Base-by-base conservation (phyloP, 2,888 invertebrate genomes). In the Theretra japonica region DNA sequence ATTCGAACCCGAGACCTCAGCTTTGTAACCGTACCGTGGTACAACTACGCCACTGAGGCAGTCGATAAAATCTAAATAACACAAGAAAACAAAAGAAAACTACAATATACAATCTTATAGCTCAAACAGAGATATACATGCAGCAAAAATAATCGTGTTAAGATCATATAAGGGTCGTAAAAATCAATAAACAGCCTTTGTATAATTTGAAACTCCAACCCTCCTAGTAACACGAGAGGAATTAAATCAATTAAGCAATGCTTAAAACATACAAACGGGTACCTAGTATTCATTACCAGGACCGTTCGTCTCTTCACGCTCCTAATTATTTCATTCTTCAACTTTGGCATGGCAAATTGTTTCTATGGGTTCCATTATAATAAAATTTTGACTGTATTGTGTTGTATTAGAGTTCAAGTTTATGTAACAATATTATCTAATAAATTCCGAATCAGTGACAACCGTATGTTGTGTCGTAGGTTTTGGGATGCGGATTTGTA, bases 391-490 rank as follows among this genome's bases (percentile, higher is more conserved):
- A 53, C 75, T 23, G 59, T 76, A 68, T 28, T 1, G 0, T 69
- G 4, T 17, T 41, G 5, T 6, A 11, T 6, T 65, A 23, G 11
- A 65, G 65, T 65, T 41, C 4, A 65, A 5, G 23, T 65, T 65
- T 23, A 7, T 23, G 21, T 5, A 23, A 48, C 41, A 56, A 23
- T 59, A 19, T 70, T 71, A 56, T 50, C 70, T 75, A 86, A 92
- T 93, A 93, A 92, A 92, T 92, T 88, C 85, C 79, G 76, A 79
- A 88, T 91, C 90, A 89, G 81, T 87, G 79, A 92, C 92, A 92
- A 87, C 88, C 92, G 90, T 71, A 71, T 92, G 89, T 89, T 90
- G 87, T 91, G 90, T 90, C 90, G 89, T 79, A 88, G 88, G 86
- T 91, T 91, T 90, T 91, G 90, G 90, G 88, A 86, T 82, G 86